Percentiles rank a stretch among this genome's conserved stretches.
Conservation (phyloP, 2,888 invertebrate species). For the Drosophila monieri region DNA sequence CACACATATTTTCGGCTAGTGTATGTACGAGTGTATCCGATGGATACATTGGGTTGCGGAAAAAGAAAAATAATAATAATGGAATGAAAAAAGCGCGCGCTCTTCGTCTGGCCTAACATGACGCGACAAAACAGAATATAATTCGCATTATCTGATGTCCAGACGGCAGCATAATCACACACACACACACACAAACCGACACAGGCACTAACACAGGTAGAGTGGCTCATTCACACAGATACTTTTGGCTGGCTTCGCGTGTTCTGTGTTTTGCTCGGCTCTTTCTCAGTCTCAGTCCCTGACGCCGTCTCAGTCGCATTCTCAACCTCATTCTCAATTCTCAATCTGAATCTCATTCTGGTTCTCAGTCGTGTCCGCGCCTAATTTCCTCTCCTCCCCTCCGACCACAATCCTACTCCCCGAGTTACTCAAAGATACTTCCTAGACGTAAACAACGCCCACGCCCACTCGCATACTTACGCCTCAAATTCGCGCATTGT, state of each 20-base stretch:
- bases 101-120: slow-evolving; percentile 22
- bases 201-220: slow-evolving; percentile 5
- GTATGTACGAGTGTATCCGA: slow-evolving; percentile 38
- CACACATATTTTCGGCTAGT: slow-evolving; percentile 53
- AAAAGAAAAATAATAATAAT: slow-evolving; percentile 2
- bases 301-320: not conserved
- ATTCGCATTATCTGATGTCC: slow-evolving; percentile 46
- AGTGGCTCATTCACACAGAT: slow-evolving; percentile 33
- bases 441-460: slow-evolving; percentile 36
- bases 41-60: slow-evolving; percentile 29
- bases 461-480: slow-evolving; percentile 49
- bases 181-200: slow-evolving; percentile 8
- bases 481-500: slow-evolving; percentile 58
- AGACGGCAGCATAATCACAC: slow-evolving; percentile 45
- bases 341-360: slow-evolving; percentile 7
- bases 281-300: slow-evolving; percentile 42
- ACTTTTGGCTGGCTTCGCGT: slow-evolving; percentile 27
- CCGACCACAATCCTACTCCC: not conserved
- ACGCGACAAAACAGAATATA: slow-evolving; percentile 43
- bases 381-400: slow-evolving; percentile 9
- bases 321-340: slow-evolving; percentile 38
- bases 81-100: slow-evolving; percentile 24
- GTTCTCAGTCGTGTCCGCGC: slow-evolving; percentile 23
- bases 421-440: slow-evolving; percentile 28
- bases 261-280: slow-evolving; percentile 62